Percentiles rank a stretch among this genome's conserved stretches.
Evolutionary conservation across 2,113 vertebrate genomes (phyloP).

Genomic region (Psilopogon haemacephalus): DNA sequence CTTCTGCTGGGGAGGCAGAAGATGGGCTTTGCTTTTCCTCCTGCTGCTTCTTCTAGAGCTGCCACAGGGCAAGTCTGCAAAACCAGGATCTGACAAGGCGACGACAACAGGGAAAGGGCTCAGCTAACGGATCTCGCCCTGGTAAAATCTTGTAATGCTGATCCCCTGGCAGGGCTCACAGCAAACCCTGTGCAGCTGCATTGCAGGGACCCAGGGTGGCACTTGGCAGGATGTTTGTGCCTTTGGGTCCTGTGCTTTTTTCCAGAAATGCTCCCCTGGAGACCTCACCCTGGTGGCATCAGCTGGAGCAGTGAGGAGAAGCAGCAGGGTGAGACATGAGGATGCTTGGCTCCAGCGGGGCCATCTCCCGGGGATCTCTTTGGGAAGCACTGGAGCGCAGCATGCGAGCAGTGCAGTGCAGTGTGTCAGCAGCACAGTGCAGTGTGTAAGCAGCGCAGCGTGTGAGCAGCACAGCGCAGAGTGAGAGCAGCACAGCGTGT

Average conservation of each 20-base stretch:
- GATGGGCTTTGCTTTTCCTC: background rate
- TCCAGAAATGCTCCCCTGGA: rapidly evolving
- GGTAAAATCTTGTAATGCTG: background rate
- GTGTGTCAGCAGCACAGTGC: no score
- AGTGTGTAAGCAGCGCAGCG: no score
- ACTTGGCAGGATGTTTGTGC: background rate
- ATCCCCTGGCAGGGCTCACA: background rate
- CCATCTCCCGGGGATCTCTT: background rate
- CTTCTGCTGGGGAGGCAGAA: background rate
- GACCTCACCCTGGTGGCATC: background rate
- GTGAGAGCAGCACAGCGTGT: no score
- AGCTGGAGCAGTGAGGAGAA: background rate
- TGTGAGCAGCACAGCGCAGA: no score
- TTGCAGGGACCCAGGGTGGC: background rate
- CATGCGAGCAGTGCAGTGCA: no score
- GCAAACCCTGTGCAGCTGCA: background rate
- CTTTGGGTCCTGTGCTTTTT: background rate
- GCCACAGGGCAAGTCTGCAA: background rate
- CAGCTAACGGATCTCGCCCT: background rate
- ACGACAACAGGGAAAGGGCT: background rate
- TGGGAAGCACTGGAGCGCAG: background rate
- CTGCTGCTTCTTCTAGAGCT: background rate
- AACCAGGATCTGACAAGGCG: background rate
- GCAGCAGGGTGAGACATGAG: background rate
- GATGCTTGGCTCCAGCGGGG: rapidly evolving